Evolutionary conservation across 2,888 invertebrate species (phyloP), one percentile per base, ranked within the genome.

Genomic region (Pristionchus arcanus): DNA sequence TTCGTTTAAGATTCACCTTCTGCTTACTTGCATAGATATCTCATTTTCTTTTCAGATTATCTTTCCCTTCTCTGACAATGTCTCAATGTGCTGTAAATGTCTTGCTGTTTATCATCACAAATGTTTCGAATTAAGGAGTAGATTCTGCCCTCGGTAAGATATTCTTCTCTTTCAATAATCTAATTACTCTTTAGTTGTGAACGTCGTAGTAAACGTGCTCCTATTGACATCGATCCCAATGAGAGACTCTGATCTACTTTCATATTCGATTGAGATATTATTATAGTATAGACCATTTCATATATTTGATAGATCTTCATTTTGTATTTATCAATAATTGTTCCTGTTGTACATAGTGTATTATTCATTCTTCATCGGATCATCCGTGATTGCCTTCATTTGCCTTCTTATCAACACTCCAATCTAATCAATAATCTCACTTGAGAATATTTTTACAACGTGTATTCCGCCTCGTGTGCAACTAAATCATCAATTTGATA

Each of bases 1-100:
- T n/a, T 28, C 31, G 4, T 16, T 31, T 25, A 28, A 28, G 21
- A 68, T 31, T 68, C 5, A 68, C n/a, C n/a, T n/a, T 28, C n/a
- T 68, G n/a, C 31, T 21, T 21, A 53, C 11, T 34, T 49, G 42
- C 9, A 7, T 49, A 49, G 42, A n/a, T n/a, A n/a, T n/a, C 42
- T 49, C 42, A 11, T 49, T 59, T 34, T 13, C 21, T 19, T 16
- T 92, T 87, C 77, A 98, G 93, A 96, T 97, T 4, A 96, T 99
- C 89, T 99, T 97, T 96, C 98, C 98, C 0, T 99, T 98, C 96
- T 98, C 98, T 93, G 97, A 97, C 74, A 97, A 97, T 74, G 97
- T 97, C 15, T 96, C 97, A 86, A 96, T 96, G 94, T 98, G 98
- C 95, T 96, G 96, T 9, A 96, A 96, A 92, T 98, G 98, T 95